Base-by-base conservation (phyloP, 2,888 invertebrate genomes). In the Taenaris catops region DNA sequence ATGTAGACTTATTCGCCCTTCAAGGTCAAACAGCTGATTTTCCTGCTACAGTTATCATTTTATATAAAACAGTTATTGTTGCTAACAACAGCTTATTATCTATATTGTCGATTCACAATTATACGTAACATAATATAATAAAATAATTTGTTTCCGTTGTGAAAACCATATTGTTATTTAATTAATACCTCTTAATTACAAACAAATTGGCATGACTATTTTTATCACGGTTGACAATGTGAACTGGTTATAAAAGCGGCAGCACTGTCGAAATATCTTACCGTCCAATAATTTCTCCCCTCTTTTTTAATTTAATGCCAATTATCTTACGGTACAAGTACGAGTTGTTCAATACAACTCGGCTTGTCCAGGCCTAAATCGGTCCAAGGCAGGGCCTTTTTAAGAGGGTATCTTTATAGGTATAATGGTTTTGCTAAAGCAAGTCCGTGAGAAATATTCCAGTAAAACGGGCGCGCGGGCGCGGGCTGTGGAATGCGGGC, bases 381-480 rank as follows among this genome's bases (percentile, higher is more conserved):
- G 58, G 62, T 52, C 48, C 33, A 47, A 41, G 35, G 43, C 50
- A 48, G 49, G 49, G 53, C 51, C 55, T 60, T 62, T 59, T 58
- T 53, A 53, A 48, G 47, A 41, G 48, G 49, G 48, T 51, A 50
- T 53, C 49, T 50, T 49, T 55, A 54, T 57, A 63, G 52, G 51
- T 60, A 60, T 67, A 70, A 74, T 72, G 72, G 72, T 66, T 71
- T 81, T 70, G 81, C 80, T 79, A 81, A 80, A 83, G 80, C 70
- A 64, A 73, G 79, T 60, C 81, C 86, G 87, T 87, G 87, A 86
- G 87, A 87, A 86, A 84, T 72, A 79, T 79, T 78, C 74, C 64
- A 69, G 80, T 68, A 71, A 70, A 70, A 65, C 69, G 75, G 61
- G 65, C 63, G 67, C 63, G 68, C 69, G 56, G 63, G 67, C 63